Conservation (phyloP, 2,113 vertebrate genomes). For the Gracilinanus agilis region DNA sequence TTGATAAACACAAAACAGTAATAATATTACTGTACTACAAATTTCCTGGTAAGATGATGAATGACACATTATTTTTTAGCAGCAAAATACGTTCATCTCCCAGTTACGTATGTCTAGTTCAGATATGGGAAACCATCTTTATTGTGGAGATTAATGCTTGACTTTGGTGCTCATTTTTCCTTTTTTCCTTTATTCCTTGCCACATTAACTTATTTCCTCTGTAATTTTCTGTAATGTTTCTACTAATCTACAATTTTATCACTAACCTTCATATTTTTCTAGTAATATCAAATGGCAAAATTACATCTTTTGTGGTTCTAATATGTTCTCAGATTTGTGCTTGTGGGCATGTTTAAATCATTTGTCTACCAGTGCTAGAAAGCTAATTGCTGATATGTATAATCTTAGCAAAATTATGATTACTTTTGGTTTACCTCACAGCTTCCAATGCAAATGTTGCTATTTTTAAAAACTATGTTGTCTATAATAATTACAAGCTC, state of each 20-base stretch:
- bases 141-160: neutral
- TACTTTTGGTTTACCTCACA: neutral
- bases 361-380: neutral
- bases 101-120: neutral
- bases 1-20: neutral
- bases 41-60: neutral
- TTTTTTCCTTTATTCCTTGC: slow-evolving; percentile 42
- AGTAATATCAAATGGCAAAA: neutral
- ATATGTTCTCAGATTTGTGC: slow-evolving; percentile 12
- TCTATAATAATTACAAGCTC: neutral
- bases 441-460: neutral
- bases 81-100: neutral
- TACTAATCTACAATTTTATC: neutral
- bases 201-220: neutral
- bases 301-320: slow-evolving; percentile 26
- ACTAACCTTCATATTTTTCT: neutral
- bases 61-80: neutral
- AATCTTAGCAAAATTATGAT: neutral
- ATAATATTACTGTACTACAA: neutral
- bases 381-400: neutral
- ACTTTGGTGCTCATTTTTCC: neutral
- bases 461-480: neutral
- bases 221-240: neutral
- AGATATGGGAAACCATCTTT: neutral
- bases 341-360: slow-evolving; percentile 11